Base-by-base conservation (phyloP, 2,888 invertebrate species). In the Dendrolimus pini region DNA sequence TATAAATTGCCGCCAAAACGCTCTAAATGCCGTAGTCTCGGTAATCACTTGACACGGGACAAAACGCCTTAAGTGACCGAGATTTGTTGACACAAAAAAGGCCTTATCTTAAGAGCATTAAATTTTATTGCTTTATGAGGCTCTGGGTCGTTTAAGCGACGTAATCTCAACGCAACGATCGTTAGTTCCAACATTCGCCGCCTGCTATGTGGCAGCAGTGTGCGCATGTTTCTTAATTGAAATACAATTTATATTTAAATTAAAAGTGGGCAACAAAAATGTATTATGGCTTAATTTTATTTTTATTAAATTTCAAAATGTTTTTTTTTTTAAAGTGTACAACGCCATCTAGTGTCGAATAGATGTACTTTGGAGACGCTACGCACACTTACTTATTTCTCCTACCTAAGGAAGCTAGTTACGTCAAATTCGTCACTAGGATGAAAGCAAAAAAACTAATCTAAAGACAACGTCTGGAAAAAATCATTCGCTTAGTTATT, bases 291-390 rank as follows among this genome's bases (percentile, higher is more conserved):
- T 41, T 9, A 52, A 41, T 41, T 47, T 52, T 53, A 58, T 59
- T 41, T 12, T 56, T 56, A 61, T 54, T 18, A 54, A 56, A 60
- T 58, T 52, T 56, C 9, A 30, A 30, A 30, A 30, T 30, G 6
- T 30, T 3, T 30, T 30, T 30, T 6, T 6, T 30, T 30, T 30
- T 30, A 30, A 30, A 30, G 0, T 18, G 9, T n/a, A 61, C 65
- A 83, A 66, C 82, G 88, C 87, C 88, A 89, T 84, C 89, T 86
- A 61, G 72, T 77, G 74, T 72, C 74, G 85, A 85, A 80, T 84
- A 77, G 89, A 82, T 53, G 75, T 74, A 89, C 84, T 47, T 47
- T 7, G 47, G 6, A 30, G 6, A 10, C 47, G 12, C 47, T 47
- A 47, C 30, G 47, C 47, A 47, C 47, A 47, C 47, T 47, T 47